Base-by-base conservation (phyloP, 1,140 invertebrate species). In the Rhizoglyphus robini region DNA sequence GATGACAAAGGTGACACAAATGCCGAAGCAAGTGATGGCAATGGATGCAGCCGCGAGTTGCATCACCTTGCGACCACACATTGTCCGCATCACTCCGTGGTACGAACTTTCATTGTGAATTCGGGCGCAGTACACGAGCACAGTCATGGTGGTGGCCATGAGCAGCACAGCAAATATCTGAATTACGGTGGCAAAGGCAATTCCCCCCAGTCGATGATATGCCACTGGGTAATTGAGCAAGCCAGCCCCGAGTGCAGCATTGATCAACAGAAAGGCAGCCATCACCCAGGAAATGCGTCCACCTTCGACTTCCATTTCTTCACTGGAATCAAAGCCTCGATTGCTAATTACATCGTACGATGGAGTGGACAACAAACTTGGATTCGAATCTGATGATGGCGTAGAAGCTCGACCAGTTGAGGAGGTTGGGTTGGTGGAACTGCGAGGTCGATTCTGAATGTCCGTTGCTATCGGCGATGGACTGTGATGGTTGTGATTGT, bases 181-280 rank as follows among this genome's bases (percentile, higher is more conserved):
- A 38, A 83, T 73, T 11, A 79, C 69, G 29, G 82, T 71, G 1
- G 83, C 81, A 8, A 80, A 76, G 2, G 76, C 69, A 15, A 86
- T 75, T 4, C 84, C 84, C 18, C 84, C 84, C 41, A 83, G 81
- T 73, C 80, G 77, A 69, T 85, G 78, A 70, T 84, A 86, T 4
- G 84, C 83, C 67, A 81, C 75, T 5, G 84, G 84, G 72, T 86
- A 86, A 74, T 86, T 86, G 23, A 86, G 76, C 4, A 86, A 74
- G 18, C 84, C 84, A 57, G 84, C 84, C 41, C 85, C 85, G 0
- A 86, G 72, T 0, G 83, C 85, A 2, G 84, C 82, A 77, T 86
- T 86, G 0, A 86, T 77, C 3, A 86, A 82, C 30, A 86, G 74
- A 73, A 86, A 83, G 18, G 83, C 77, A n/a, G 82, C 82, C 2